Evolutionary conservation across 2,113 vertebrate species (phyloP).

Genomic region (Butastur rufipennis): DNA sequence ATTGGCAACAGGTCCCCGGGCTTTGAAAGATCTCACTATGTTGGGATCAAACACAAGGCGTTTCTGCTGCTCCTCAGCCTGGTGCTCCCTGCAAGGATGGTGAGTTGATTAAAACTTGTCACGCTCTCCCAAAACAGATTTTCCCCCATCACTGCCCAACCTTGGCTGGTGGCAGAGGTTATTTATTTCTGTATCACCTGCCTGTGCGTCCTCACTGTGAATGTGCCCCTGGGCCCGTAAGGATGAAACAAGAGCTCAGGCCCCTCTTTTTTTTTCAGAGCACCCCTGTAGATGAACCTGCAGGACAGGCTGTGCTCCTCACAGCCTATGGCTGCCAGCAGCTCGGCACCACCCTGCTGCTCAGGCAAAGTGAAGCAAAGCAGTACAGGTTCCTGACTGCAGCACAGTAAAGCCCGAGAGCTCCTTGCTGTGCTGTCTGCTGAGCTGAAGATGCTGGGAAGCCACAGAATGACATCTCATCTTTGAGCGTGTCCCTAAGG

Average conservation of each 20-base stretch:
- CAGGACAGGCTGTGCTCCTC: neutral
- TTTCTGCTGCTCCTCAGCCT: neutral
- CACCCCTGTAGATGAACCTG: neutral
- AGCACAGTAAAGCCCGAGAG: neutral
- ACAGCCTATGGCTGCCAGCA: neutral
- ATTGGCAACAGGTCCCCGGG: neutral
- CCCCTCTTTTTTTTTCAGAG: neutral
- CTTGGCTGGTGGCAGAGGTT: neutral
- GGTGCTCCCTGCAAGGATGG: neutral
- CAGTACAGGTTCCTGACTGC: neutral
- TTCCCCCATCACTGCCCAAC: neutral
- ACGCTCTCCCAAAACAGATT: neutral
- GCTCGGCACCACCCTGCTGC: rapidly evolving
- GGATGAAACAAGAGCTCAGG: neutral
- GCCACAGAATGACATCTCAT: neutral
- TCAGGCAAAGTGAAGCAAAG: neutral
- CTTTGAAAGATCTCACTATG: neutral
- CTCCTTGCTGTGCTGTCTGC: neutral
- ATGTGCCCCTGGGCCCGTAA: neutral
- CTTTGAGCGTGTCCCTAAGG: neutral
- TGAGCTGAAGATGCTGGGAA: neutral
- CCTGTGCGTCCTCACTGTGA: neutral
- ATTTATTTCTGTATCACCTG: neutral
- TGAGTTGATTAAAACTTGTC: neutral
- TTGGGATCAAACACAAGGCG: neutral